These are phyloP conservation scores for Egretta garzetta DNA, from an alignment of 2,113 vertebrate genomes.

Conservation along the genomic window DNA sequence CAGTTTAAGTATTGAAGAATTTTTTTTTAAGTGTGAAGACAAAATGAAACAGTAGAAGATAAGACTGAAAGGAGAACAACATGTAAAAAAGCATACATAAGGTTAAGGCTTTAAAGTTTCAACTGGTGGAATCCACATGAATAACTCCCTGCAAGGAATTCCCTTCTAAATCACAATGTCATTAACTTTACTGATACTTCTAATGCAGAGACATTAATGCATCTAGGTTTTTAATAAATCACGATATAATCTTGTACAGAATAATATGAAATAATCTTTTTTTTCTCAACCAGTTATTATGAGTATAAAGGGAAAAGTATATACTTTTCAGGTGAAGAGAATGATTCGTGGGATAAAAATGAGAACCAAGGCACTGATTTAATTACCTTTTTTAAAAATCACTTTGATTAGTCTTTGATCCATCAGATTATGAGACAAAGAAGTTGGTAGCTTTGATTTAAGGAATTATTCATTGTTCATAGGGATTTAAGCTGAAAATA, in stretches of 20 bases:
- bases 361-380: background rate
- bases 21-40: background rate
- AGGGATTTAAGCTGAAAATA: background rate
- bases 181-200: background rate
- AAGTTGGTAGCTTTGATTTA: background rate
- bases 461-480: background rate
- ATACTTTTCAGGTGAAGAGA: background rate
- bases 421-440: background rate
- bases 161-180: background rate
- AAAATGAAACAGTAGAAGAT: background rate
- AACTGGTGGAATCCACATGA: background rate
- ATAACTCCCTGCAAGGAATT: background rate
- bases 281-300: background rate
- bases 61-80: background rate
- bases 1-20: background rate
- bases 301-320: background rate
- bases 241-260: background rate
- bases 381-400: background rate
- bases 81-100: background rate
- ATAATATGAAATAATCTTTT: background rate
- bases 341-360: background rate
- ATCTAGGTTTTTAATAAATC: background rate
- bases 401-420: background rate
- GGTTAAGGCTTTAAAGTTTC: background rate
- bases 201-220: background rate